phyloP scores from a whole-genome alignment of 2,113 vertebrate genomes.

The Perca schrenkii region DNA sequence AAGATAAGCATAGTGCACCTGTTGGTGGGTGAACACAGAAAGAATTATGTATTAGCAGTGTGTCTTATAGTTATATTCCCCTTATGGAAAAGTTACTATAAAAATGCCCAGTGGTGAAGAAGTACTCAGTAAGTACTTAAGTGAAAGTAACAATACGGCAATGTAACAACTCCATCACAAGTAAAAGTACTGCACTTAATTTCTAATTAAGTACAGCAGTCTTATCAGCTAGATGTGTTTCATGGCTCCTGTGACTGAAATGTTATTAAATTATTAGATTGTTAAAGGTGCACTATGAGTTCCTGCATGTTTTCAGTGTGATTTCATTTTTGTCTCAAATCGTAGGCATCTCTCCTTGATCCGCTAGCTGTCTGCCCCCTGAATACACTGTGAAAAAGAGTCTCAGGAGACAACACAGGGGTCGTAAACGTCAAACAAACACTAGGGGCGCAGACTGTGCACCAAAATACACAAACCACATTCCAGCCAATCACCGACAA shows the following conservation, averaged over 20 bases:
- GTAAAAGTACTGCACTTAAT: not conserved
- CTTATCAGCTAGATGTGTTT: not conserved
- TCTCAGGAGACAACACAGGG: too few species aligned
- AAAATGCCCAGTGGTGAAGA: constrained; percentile 4
- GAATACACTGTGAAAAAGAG: too few species aligned
- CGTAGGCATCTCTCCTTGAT: too few species aligned
- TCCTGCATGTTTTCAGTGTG: too few species aligned
- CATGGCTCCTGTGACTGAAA: not conserved
- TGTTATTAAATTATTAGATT: not conserved
- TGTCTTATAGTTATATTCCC: not conserved
- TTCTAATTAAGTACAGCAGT: not conserved
- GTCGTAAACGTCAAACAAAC: too few species aligned
- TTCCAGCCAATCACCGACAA: too few species aligned
- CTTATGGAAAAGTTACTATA: not conserved
- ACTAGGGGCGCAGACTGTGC: too few species aligned
- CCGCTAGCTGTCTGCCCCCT: too few species aligned
- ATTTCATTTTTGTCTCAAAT: too few species aligned
- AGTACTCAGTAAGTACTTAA: not conserved
- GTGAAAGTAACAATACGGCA: not conserved
- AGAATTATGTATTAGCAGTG: not conserved
- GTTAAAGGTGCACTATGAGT: not conserved
- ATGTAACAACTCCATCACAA: not conserved
- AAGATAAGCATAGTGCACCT: constrained; percentile 22
- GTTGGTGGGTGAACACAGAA: constrained; percentile 2
- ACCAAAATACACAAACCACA: too few species aligned